Evolutionary conservation across 1,140 invertebrate species (phyloP).

Genomic region (Cephus cinctus): DNA sequence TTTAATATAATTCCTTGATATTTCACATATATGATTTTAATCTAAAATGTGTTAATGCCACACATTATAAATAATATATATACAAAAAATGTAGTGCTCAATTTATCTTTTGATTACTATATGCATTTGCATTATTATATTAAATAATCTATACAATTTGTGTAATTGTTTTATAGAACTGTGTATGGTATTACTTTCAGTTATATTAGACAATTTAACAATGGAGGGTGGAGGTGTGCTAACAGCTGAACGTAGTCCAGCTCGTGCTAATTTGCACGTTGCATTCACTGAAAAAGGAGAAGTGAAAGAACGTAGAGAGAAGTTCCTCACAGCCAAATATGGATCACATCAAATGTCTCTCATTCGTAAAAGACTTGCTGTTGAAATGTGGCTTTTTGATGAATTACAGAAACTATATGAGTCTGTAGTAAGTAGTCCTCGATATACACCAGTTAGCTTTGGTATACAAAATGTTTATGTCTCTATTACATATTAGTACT

Average conservation of each 20-base stretch:
- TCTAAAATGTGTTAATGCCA: too few relatives aligned
- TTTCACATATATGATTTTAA: too few relatives aligned
- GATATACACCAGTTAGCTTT: constrained; percentile 7
- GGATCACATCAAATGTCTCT: constrained; percentile 96
- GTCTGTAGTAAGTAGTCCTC: constrained; percentile 64
- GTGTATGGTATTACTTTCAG: too few relatives aligned
- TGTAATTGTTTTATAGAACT: too few relatives aligned
- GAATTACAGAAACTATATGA: constrained; percentile 89
- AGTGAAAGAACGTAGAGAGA: constrained; percentile 84
- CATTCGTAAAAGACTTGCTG: constrained; percentile 88
- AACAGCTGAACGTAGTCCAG: constrained; percentile 68
- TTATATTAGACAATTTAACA: constrained; percentile 19
- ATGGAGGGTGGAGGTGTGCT: constrained; percentile 51
- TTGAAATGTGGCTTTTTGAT: constrained; percentile 98
- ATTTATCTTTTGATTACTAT: too few relatives aligned
- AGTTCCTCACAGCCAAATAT: constrained; percentile 95
- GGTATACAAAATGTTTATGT: background rate
- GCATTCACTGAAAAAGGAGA: constrained; percentile 85
- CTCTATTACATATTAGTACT: too few relatives aligned
- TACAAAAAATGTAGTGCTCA: too few relatives aligned
- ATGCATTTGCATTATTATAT: too few relatives aligned
- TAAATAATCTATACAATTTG: too few relatives aligned
- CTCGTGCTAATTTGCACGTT: constrained; percentile 78
- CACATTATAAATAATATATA: too few relatives aligned
- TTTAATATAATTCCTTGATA: too few relatives aligned